These are phyloP conservation scores for Leistus spinibarbis DNA, from an alignment of 2,888 invertebrate genomes.

Conservation along the genomic window DNA sequence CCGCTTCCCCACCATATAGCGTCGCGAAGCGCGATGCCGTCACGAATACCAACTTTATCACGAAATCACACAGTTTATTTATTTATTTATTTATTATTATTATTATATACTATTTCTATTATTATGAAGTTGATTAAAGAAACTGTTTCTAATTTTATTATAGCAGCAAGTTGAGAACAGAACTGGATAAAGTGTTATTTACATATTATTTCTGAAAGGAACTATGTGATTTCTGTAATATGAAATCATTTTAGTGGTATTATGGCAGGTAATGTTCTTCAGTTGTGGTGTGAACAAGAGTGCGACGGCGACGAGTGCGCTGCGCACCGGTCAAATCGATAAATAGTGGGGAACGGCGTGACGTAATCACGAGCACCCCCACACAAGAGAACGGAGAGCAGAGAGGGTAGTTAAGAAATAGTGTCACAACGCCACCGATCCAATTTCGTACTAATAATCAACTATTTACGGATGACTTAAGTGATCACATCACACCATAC, in stretches of 20 bases:
- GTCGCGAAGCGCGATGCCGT: not conserved
- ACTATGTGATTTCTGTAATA: not conserved
- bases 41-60: conserved; percentile 19
- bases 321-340: conserved; percentile 6
- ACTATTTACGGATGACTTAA: not conserved
- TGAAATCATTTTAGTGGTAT: not conserved
- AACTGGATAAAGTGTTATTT: not conserved
- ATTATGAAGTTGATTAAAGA: not conserved
- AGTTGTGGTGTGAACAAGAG: not conserved
- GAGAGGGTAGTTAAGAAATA: not conserved
- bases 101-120: not conserved
- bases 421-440: not conserved
- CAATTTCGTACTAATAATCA: not conserved
- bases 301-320: not conserved
- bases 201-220: not conserved
- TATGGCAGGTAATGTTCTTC: not conserved
- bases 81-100: not conserved
- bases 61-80: not conserved
- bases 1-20: conserved; percentile 3
- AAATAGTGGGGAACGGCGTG: conserved; percentile 15
- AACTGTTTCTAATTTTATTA: not conserved
- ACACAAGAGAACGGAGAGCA: not conserved
- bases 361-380: conserved; percentile 5
- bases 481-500: not conserved
- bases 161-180: too few relatives aligned